phyloP scores from a whole-genome alignment of 2,113 vertebrate species.

The Sorex fumeus region DNA sequence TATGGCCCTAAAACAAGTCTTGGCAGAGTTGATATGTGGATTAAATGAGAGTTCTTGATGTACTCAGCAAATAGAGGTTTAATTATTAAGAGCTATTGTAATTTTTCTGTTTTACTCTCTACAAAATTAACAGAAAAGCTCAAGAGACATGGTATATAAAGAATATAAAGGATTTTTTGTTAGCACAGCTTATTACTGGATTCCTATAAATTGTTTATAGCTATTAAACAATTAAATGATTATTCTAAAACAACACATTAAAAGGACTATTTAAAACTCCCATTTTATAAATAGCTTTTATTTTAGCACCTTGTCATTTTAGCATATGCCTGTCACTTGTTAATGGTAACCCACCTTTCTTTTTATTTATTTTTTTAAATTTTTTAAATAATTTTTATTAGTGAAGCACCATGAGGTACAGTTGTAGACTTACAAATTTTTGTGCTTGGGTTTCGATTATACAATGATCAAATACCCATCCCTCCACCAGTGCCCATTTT shows the following conservation, averaged over 20 bases:
- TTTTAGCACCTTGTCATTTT: background rate
- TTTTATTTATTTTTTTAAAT: no score
- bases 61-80: slow-evolving; percentile 33
- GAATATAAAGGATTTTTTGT: slow-evolving; percentile 12
- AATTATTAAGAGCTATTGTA: slow-evolving; percentile 20
- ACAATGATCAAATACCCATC: no score
- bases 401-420: no score
- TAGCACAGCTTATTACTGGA: slow-evolving; percentile 5
- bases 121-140: background rate
- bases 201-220: slow-evolving; percentile 23
- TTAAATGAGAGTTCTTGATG: background rate
- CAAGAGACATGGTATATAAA: background rate
- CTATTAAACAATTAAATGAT: slow-evolving; percentile 8
- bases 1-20: background rate
- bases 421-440: no score
- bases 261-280: background rate
- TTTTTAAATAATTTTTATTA: no score
- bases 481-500: no score
- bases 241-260: background rate
- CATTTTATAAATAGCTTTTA: background rate
- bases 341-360: background rate
- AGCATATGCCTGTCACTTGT: slow-evolving; percentile 11
- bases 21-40: background rate
- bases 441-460: no score
- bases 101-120: background rate